These are phyloP conservation scores for Lerista edwardsae DNA, from an alignment of 2,797 vertebrate genomes.

Conservation along the genomic window DNA sequence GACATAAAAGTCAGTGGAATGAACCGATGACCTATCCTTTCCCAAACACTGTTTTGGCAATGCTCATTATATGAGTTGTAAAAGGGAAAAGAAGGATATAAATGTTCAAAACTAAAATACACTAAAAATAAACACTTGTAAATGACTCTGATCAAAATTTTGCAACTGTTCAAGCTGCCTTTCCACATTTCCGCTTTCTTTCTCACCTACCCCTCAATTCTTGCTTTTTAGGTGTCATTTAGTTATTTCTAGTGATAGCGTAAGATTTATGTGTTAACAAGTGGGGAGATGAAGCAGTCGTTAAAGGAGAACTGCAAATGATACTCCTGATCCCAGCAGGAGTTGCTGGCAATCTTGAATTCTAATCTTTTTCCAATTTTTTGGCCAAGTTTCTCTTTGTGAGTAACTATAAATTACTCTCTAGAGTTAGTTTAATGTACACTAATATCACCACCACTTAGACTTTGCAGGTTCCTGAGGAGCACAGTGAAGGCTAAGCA, in stretches of 20 bases:
- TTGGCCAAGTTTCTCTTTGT: conserved; percentile 50
- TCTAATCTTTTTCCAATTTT: conserved; percentile 10
- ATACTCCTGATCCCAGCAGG: conserved; percentile 79
- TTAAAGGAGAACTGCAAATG: conserved; percentile 71
- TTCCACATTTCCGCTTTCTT: conserved; percentile 11
- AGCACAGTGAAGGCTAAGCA: conserved; percentile 46
- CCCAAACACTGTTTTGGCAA: conserved; percentile 23
- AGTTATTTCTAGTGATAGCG: conserved; percentile 69
- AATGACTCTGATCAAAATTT: background rate
- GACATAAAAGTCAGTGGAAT: background rate
- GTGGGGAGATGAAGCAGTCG: conserved; percentile 73
- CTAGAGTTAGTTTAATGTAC: conserved; percentile 58
- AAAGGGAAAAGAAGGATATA: background rate
- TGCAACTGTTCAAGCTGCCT: conserved; percentile 38
- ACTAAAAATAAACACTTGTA: background rate
- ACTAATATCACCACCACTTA: conserved; percentile 59
- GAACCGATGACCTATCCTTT: background rate
- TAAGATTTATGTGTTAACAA: conserved; percentile 79
- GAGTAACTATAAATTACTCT: conserved; percentile 74
- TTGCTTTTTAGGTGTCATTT: conserved; percentile 58
- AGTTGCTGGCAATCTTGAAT: conserved; percentile 61
- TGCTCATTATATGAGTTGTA: background rate
- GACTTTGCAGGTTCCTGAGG: conserved; percentile 60
- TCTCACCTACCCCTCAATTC: conserved; percentile 22
- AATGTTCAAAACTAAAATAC: too few species aligned